Base-by-base conservation (phyloP, 2,113 vertebrate species). In the Microcebus ravelobensis region DNA sequence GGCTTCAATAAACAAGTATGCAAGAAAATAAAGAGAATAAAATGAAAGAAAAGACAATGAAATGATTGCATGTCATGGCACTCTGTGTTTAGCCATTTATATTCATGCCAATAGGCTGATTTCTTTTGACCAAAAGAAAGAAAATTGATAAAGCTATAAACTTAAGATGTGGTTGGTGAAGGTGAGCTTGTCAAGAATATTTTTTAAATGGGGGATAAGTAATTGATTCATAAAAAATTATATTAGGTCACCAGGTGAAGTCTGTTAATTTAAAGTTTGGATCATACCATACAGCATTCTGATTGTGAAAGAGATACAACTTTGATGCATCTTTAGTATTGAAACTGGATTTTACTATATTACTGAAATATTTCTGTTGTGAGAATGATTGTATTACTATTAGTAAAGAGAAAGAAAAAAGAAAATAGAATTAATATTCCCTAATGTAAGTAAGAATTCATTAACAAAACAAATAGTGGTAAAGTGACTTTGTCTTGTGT, bases 171-270 rank as follows among this genome's bases (percentile, higher is more conserved):
- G 5, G n/a, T 87, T 94, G 88, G 29, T 93, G 45, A 91, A 77
- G 73, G 94, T 89, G 73, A 87, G 55, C 55, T 98, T 97, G 91
- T 92, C 91, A 96, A 95, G 94, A 97, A 17, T 0, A 52, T 74
- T 94, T 67, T 95, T 91, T 25, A 14, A 86, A 68, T 63, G 76
- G 71, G 73, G 7, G 15, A 85, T 18, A 96, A 95, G 86, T 94
- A 45, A 96, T 88, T 97, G 84, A 94, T 71, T 92, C 80, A 96
- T 83, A 95, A 95, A 95, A 94, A 98, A 95, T 97, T 97, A 52
- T 52, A 42, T 90, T 67, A 95, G 96, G 97, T 87, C 98, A 95
- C 77, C 94, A 95, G 87, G 48, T 92, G 74, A 97, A 98, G n/a
- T 92, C 25, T 63, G 27, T 63, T 29, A 29, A 63, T 29, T 63